phyloP scores from a whole-genome alignment of 2,113 vertebrate genomes.

The Cyrtonyx montezumae region DNA sequence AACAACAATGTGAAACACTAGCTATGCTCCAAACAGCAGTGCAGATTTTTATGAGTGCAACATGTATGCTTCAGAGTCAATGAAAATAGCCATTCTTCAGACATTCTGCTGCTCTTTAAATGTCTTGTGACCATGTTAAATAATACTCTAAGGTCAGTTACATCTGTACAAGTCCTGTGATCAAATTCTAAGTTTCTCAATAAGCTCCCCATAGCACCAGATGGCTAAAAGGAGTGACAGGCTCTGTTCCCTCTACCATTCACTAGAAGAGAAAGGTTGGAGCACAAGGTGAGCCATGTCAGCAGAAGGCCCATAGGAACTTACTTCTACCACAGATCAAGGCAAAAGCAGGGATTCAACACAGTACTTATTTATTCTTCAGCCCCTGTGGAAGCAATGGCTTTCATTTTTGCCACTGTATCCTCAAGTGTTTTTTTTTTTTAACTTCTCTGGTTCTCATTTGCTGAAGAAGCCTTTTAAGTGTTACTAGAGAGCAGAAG shows the following conservation, averaged over 20 bases:
- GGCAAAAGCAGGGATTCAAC: not conserved
- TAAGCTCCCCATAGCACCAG: not conserved
- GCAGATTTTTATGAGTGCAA: not conserved
- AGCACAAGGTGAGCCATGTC: not conserved
- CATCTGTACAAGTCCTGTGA: not conserved
- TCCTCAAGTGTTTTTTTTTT: not conserved
- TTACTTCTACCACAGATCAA: not conserved
- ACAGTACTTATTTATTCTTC: not conserved
- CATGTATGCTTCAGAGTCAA: not conserved
- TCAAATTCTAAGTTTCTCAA: not conserved
- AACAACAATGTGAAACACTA: not conserved
- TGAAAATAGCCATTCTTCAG: not conserved
- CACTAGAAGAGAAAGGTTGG: not conserved
- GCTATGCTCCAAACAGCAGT: not conserved
- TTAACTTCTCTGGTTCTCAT: not conserved
- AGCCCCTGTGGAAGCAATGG: not conserved
- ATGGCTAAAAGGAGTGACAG: not conserved
- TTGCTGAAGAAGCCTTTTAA: conserved; percentile 3
- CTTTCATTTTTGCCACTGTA: not conserved
- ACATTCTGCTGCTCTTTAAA: not conserved
- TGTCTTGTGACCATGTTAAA: not conserved
- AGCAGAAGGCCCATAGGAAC: not conserved
- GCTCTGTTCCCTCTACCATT: not conserved
- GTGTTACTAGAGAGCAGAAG: not conserved
- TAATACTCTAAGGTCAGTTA: not conserved